Base-by-base conservation (phyloP, 2,888 invertebrate genomes). In the Nemurella pictetii region DNA sequence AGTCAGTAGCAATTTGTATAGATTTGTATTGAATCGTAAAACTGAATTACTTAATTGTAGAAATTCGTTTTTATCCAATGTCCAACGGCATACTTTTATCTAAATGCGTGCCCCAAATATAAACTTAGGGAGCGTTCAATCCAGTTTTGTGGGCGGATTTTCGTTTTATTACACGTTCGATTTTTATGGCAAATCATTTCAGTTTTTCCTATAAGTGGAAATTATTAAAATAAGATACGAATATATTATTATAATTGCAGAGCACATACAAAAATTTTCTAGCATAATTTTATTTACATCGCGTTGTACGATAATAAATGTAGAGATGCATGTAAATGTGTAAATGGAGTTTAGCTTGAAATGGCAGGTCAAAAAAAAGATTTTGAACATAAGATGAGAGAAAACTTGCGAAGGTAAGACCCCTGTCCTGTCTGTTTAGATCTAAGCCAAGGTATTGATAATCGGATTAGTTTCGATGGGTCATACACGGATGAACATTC, bases 401-500 rank as follows among this genome's bases (percentile, higher is more conserved):
- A 20, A 2, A 20, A 55, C 1, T 55, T 1, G 15, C 55, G 9
- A 12, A 55, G 55, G 20, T 20, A 7, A 2, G 15, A 55, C 55
- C 9, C 55, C 20, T 55, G 20, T 35, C 20, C 55, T 55, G 9
- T 55, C 55, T 55, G 1, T 55, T 3, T n/a, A n/a, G n/a, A 36
- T 36, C 36, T n/a, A 9, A 28, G 75, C 26, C 2, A 9, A n/a
- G 73, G 73, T 3, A 28, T 75, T 75, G 75, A 27, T 75, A 75
- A 75, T 75, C 75, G 27, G 75, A 75, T 75, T 75, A 75, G 75
- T 2, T 2, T n/a, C 2, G 28, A 26, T 75, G 75, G 3, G 75
- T 75, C 75, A 75, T 30, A 30, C 78, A 78, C 28, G 78, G 30
- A 30, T 75, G 75, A 75, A 75, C 75, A 27, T 28, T 25, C 75